Evolutionary conservation across 2,888 invertebrate genomes (phyloP).

Genomic region (Limenitis camilla): DNA sequence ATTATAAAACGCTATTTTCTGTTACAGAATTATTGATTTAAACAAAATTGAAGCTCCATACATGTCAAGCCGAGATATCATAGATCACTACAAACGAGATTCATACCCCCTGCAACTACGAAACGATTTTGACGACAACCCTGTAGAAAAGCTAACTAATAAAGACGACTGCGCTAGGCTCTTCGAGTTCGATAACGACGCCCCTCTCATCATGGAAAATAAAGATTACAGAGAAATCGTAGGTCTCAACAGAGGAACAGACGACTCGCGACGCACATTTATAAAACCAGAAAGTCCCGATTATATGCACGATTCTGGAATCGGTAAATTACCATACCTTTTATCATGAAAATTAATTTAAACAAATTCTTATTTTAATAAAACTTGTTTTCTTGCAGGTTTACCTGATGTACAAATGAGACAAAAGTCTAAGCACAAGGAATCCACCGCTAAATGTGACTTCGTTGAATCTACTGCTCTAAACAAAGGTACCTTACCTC

Average conservation of each 20-base stretch:
- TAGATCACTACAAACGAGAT: conserved; percentile 50
- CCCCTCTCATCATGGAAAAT: conserved; percentile 67
- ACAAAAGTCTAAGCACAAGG: conserved; percentile 62
- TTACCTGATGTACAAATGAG: conserved; percentile 68
- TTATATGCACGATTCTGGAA: conserved; percentile 73
- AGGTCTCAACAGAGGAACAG: conserved; percentile 65
- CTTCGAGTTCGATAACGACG: conserved; percentile 76
- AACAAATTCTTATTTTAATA: neutral
- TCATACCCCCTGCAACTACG: conserved; percentile 41
- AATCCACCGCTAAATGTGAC: conserved; percentile 59
- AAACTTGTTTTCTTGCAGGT: conserved; percentile 36
- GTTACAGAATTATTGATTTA: conserved; percentile 68
- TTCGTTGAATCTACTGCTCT: conserved; percentile 74
- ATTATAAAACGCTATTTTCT: neutral
- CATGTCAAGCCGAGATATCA: conserved; percentile 55
- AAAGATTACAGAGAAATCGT: conserved; percentile 67
- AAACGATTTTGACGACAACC: conserved; percentile 52
- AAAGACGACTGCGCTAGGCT: conserved; percentile 67
- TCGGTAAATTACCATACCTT: conserved; percentile 41
- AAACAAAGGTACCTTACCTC: conserved; percentile 52
- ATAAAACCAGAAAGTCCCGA: conserved; percentile 68
- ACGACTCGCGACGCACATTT: conserved; percentile 68
- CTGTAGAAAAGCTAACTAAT: conserved; percentile 60
- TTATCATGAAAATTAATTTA: neutral
- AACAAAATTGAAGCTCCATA: conserved; percentile 65